Evolutionary conservation across 2,113 vertebrate species (phyloP), one percentile per base, ranked within the genome.

Genomic region (Rutilus rutilus): DNA sequence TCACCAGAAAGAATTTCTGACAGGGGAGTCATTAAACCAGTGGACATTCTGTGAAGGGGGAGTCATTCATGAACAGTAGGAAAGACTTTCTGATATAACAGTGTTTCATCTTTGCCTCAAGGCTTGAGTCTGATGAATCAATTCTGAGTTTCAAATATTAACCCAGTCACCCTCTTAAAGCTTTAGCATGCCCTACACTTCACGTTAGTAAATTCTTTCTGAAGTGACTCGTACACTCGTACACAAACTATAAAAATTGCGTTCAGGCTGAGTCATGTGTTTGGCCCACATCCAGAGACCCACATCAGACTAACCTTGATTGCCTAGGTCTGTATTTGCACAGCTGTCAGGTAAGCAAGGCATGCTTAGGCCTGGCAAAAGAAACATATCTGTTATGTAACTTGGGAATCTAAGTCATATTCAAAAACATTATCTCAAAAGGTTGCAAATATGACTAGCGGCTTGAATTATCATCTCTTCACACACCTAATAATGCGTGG

Each of bases 261-360:
- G 79, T 87, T 47, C 39, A 59, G 47, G 30, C 84, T 57, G 52
- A 89, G 77, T 77, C 71, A 85, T 91, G 89, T 87, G 89, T 90
- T 91, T 90, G 47, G 73, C 86, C 91, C 88, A 17, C 88, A 88
- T 88, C 47, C 86, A 78, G 23, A 88, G 65, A 82, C 89, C 91
- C 93, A 94, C 94, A 94, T 94, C 90, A 92, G 88, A 91, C 47
- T 84, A 89, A 77, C 73, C 86, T 47, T 83, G 90, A 92, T 93
- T 91, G 86, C 92, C 91, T 89, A 89, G 77, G 88, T 89, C 85
- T 86, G 84, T 95, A 92, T 95, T 96, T 96, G 91, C 92, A 93
- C 94, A 96, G 95, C 94, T 95, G 93, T 92, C 90, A 92, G 88
- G 86, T 87, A 80, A 33, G 89, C 90, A 87, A 87, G 23, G 84